Evolutionary conservation across 2,113 vertebrate genomes (phyloP), one percentile per base, ranked within the genome.

Genomic region (Misgurnus anguillicaudatus): DNA sequence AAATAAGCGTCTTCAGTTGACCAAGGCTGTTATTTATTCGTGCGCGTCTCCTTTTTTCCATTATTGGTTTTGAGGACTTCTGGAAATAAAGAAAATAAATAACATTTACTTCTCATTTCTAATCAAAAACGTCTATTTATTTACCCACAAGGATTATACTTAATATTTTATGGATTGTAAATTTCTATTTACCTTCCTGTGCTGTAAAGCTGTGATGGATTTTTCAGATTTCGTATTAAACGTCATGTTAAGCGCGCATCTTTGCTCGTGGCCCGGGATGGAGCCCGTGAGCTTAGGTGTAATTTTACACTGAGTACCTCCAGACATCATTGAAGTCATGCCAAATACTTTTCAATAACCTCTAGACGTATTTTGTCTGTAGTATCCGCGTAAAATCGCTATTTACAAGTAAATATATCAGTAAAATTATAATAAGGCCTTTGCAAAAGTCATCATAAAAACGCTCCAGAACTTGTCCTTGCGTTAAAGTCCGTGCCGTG

Each of bases 61-160:
- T 97, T 72, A 96, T 95, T 17, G 95, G 95, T 83, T 97, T 97
- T 65, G 95, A 96, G 0, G 95, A 96, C 95, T 96, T 80, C 0
- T 63, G 51, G 55, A 5, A 78, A 51, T 31, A 75, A 70, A 6
- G 5, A 16, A 17, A 72, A 51, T 48, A 21, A 39, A 48, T 41
- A 74, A 14, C 17, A 69, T 45, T 19, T 60, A 58, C 39, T 17
- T 17, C 5, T 7, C 16, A 53, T 24, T 10, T 55, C 17, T 48
- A 36, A 13, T 57, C 21, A 9, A 4, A 62, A 9, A 24, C 9
- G 62, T 38, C 9, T 63, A 14, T 7, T 36, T 14, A 55, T 17
- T 51, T 42, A 31, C 63, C 21, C 8, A 53, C 45, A 42, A 36
- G 1, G 4, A 38, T 6, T 42, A 24, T 16, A 3, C 42, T 31